Percentiles rank a stretch among this genome's conserved stretches.
phyloP scores from a whole-genome alignment of 2,888 invertebrate species.

The Sycophila texana region DNA sequence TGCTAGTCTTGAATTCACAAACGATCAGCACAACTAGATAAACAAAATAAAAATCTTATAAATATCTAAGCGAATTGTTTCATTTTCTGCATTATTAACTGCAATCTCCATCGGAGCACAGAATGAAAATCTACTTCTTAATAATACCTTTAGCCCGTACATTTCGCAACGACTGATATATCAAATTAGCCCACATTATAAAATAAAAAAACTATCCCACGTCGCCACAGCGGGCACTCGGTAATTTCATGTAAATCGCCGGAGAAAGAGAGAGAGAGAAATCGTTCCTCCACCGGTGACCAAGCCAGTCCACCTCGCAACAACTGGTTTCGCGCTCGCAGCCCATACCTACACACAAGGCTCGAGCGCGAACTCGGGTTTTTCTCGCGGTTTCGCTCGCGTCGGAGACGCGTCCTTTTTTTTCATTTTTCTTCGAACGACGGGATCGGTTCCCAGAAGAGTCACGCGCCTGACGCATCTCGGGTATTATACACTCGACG shows the following conservation, averaged over 20 bases:
- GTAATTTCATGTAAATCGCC: not conserved
- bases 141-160: too few species aligned
- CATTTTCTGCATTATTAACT: too few species aligned
- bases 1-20: too few species aligned
- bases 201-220: not conserved
- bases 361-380: slow-evolving; percentile 35
- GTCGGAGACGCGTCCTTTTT: not conserved
- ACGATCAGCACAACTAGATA: too few species aligned
- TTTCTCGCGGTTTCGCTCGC: slow-evolving; percentile 24
- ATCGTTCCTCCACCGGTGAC: slow-evolving; percentile 14
- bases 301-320: slow-evolving; percentile 18
- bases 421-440: not conserved
- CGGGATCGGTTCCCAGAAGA: not conserved
- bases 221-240: not conserved
- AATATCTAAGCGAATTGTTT: too few species aligned
- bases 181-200: too few species aligned
- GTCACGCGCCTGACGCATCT: not conserved
- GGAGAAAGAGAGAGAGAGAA: slow-evolving; percentile 1
- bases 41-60: too few species aligned
- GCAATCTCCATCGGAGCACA: too few species aligned
- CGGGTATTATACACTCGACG: not conserved
- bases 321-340: slow-evolving; percentile 43
- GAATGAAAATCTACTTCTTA: too few species aligned
- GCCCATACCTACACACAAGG: slow-evolving; percentile 12
- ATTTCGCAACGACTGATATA: too few species aligned